Evolutionary conservation across 2,888 invertebrate species (phyloP), one percentile per base, ranked within the genome.

Genomic region (Linyphia triangularis): DNA sequence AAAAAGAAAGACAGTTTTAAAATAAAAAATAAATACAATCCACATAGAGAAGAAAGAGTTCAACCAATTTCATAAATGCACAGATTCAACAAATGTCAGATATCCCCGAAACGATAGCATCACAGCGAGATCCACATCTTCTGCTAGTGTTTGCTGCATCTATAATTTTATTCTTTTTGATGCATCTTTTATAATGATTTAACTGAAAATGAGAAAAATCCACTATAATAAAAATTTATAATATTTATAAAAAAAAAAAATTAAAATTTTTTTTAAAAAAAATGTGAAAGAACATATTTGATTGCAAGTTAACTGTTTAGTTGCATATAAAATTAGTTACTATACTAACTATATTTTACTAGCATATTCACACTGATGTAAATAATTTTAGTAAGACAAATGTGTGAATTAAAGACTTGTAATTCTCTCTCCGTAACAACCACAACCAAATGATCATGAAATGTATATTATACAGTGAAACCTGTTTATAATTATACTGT

Each of bases 51-150:
- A 65, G 30, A 65, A 28, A 16, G 19, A 7, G 6, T 26, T 33
- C n/a, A 70, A 26, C 70, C 43, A 51, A 43, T 70, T 70, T 24
- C 19, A 26, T 24, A 70, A 43, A 70, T 70, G 70, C 70, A 43
- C 28, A 26, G 51, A 24, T 51, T 26, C 70, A 43, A 43, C 13
- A 70, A 70, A 43, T 70, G 43, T 43, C 26, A n/a, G 13, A 6
- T 33, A 67, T 37, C 7, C 13, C 19, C 7, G 13, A 69, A 69
- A 69, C 24, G n/a, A 61, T n/a, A 61, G 24, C 19, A 37, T 69
- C 33, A 69, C 16, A 13, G 26, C 19, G 22, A 9, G 5, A 37
- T 37, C 67, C 19, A 69, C 16, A 0, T 69, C 19, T 26, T 13
- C 24, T 1, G 22, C 5, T 26, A 70, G 28, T 70, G 37, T 40